Conservation (phyloP, 2,797 vertebrate species). For the Columba guinea region DNA sequence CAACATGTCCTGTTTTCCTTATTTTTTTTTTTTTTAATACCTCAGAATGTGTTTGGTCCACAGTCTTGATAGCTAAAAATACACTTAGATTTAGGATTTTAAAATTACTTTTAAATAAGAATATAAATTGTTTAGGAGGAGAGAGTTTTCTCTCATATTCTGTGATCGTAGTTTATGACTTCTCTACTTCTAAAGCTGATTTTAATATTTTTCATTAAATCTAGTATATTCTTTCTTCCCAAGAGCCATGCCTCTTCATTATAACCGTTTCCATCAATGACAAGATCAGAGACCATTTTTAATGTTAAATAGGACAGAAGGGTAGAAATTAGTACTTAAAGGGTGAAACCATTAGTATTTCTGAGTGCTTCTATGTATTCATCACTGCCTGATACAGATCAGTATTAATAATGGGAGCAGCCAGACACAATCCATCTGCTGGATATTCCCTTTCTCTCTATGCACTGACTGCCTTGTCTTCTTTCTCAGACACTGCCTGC, state of each 20-base stretch:
- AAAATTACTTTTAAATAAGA: neutral
- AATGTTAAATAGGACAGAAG: conserved; percentile 66
- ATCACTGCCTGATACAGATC: conserved; percentile 75
- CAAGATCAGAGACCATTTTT: conserved; percentile 70
- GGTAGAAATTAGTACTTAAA: conserved; percentile 71
- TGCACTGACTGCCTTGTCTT: conserved; percentile 66
- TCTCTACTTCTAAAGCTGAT: conserved; percentile 43
- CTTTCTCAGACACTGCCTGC: conserved; percentile 70
- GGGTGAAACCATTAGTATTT: conserved; percentile 72
- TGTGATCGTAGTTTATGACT: conserved; percentile 19
- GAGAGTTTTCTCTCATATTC: neutral
- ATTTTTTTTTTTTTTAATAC: neutral
- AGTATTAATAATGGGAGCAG: conserved; percentile 75
- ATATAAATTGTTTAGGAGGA: neutral
- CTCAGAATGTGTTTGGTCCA: neutral
- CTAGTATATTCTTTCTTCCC: conserved; percentile 54
- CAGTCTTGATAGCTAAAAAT: neutral
- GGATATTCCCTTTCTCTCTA: conserved; percentile 67
- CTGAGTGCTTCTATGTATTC: conserved; percentile 68
- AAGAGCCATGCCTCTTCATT: conserved; percentile 57
- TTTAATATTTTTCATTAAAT: conserved; percentile 72
- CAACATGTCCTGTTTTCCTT: neutral
- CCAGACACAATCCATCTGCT: conserved; percentile 76
- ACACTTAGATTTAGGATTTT: neutral
- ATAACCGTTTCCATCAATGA: conserved; percentile 70